phyloP scores from a whole-genome alignment of 2,888 invertebrate genomes.

The Phortica magna region DNA sequence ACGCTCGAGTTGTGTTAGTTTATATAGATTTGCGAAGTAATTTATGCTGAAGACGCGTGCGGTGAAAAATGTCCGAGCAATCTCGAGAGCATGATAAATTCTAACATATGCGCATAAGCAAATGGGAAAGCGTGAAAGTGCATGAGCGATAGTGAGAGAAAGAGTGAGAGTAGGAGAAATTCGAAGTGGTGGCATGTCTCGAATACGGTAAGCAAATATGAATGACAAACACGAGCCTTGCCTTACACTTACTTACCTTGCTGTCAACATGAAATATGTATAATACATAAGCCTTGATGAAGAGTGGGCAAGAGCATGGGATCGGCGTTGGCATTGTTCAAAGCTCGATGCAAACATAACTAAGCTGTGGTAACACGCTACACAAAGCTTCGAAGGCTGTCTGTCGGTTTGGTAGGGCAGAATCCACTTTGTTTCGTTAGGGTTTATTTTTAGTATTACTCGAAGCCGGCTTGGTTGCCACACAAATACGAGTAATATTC shows the following conservation, averaged over 20 bases:
- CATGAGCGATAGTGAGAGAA: not conserved
- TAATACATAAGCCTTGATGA: not conserved
- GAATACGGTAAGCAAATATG: conserved; percentile 21
- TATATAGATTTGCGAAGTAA: conserved; percentile 43
- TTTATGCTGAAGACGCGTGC: conserved; percentile 66
- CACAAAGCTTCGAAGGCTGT: conserved; percentile 21
- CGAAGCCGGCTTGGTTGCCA: not conserved
- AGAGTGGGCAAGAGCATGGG: not conserved
- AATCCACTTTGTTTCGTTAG: not conserved
- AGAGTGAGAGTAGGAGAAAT: not conserved
- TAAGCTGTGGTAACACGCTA: conserved; percentile 30
- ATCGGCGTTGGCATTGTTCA: not conserved
- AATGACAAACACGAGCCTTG: not conserved
- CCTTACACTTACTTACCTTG: not conserved
- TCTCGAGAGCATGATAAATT: conserved; percentile 33
- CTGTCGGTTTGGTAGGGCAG: not conserved
- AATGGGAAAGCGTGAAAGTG: not conserved
- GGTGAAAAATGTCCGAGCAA: conserved; percentile 25
- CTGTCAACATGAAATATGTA: not conserved
- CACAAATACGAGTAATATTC: not conserved
- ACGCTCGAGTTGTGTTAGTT: not conserved
- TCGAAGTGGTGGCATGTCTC: conserved; percentile 4
- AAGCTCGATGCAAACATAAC: conserved; percentile 25
- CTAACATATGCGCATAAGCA: conserved; percentile 28
- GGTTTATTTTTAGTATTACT: not conserved